Evolutionary conservation across 30 jellyfish, hydroid and myxozoan species (phyloP), one percentile per base, ranked within the genome.

Genomic region (Aurelia sp.): DNA sequence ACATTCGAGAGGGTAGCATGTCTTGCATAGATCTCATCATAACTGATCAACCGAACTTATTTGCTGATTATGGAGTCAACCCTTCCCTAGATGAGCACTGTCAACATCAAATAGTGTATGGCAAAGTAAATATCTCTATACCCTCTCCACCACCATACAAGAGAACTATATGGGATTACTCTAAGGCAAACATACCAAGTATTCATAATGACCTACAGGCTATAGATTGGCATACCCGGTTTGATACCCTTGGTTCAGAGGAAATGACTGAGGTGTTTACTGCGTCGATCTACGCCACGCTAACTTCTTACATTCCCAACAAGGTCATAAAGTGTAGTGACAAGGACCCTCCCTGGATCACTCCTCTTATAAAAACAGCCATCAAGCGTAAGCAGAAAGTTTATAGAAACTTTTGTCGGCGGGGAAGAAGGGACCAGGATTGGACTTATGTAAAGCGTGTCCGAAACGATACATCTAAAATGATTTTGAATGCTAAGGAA

Each of bases 301-400:
- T 77, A 18, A 12, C 41, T 8, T 50, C 82, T 41, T 61, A 41
- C 8, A 76, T 87, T 62, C 91, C 96, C 17, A 77, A 77, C 85
- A 70, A 52, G 44, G 81, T 78, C 17, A 24, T 87, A 4, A 67
- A 27, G 24, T 51, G 71, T 41, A 38, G 63, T 47, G 85, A 87
- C 58, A 76, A 87, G 62, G 91, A 87, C 69, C 80, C 91, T 52
- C 90, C 78, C 38, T 87, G 91, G 96, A 87, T 87, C 52, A 87
- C 91, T 31, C 70, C 75, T 31, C 86, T 1, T 27, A 27, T 27
- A 27, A 27, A 27, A 27, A 27, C 33, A 27, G 33, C 33, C 33
- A 67, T 87, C 63, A 79, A 68, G 61, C 87, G 82, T 60, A 87
- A 76, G 77, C 87, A 66, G 31, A 77, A 82, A 61, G 66, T 76